phyloP scores from a whole-genome alignment of 2,797 vertebrate genomes.

The Poecilia picta region DNA sequence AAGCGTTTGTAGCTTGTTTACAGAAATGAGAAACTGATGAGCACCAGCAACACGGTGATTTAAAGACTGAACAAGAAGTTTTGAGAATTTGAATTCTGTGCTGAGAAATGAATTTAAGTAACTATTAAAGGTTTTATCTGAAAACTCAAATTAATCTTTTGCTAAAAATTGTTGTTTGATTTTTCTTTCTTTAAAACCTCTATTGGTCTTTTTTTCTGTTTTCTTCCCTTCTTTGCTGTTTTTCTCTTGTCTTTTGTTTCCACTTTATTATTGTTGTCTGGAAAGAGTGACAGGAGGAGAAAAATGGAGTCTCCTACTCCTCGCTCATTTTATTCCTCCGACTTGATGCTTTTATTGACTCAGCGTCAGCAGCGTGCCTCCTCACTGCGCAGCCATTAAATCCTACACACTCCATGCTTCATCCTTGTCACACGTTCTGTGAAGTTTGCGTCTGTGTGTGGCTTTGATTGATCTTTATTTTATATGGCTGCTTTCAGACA shows the following conservation, averaged over 20 bases:
- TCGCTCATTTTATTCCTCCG: conserved; percentile 42
- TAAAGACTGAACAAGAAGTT: background rate
- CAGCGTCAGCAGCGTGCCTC: conserved; percentile 59
- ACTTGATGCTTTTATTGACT: conserved; percentile 72
- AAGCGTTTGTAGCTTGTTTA: background rate
- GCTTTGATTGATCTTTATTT: conserved; percentile 68
- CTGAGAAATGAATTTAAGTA: background rate
- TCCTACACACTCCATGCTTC: conserved; percentile 57
- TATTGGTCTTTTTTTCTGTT: background rate
- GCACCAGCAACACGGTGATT: no score
- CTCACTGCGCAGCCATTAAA: conserved; percentile 54
- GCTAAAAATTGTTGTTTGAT: background rate
- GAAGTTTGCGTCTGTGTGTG: conserved; percentile 49
- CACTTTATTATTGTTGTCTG: conserved; percentile 29
- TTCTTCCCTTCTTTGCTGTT: conserved; percentile 3
- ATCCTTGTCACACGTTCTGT: conserved; percentile 62
- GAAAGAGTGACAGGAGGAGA: conserved; percentile 39
- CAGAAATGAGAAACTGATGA: background rate
- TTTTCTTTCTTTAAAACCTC: background rate
- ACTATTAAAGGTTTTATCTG: background rate
- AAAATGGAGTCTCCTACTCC: conserved; percentile 34
- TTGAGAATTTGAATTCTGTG: background rate
- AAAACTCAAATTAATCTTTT: background rate
- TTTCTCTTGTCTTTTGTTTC: conserved; percentile 10
- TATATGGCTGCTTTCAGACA: conserved; percentile 36